Base-by-base conservation (phyloP, 1,140 invertebrate species). In the Charaxes varanes region DNA sequence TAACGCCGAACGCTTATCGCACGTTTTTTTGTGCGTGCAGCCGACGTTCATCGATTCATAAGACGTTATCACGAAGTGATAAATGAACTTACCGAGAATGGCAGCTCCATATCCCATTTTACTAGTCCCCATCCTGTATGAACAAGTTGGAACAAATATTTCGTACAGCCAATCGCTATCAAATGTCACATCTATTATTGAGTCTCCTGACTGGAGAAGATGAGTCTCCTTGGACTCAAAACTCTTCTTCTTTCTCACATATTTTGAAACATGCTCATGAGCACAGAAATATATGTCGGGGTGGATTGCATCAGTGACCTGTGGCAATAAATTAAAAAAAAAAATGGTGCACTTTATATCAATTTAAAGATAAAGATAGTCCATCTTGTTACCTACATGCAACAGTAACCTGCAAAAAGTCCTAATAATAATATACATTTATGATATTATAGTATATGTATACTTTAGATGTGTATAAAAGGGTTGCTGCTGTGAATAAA, bases 91-190 rank as follows among this genome's bases (percentile, higher is more conserved):
- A 97, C 95, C 90, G 42, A 97, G 86, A 35, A 94, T 84, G 3
- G 92, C 92, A 48, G 90, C 89, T 21, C 94, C 94, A 83, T 92
- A 97, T 8, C 95, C 96, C 71, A 96, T 94, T 44, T 92, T 85
- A 5, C 64, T 55, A 11, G 91, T 92, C 1, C 96, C 96, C 96
- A 98, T 98, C 64, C 96, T 88, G 77, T 98, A 98, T 3, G 95
- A 97, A 78, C 93, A 97, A 0, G 96, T 97, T 2, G 96, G 96
- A 37, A 97, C 92, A 73, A 92, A 88, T 22, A 98, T 88, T 86
- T 98, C 96, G 65, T 94, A 89, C 49, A 92, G 79, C 46, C 86
- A 82, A 27, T 85, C 76, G 14, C 76, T 64, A 43, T 78, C 57
- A 10, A 78, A 70, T 1, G 68, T 53, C 1, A 87, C 43, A 7